Base-by-base conservation (phyloP, 2,888 invertebrate genomes). In the Biston betularia region DNA sequence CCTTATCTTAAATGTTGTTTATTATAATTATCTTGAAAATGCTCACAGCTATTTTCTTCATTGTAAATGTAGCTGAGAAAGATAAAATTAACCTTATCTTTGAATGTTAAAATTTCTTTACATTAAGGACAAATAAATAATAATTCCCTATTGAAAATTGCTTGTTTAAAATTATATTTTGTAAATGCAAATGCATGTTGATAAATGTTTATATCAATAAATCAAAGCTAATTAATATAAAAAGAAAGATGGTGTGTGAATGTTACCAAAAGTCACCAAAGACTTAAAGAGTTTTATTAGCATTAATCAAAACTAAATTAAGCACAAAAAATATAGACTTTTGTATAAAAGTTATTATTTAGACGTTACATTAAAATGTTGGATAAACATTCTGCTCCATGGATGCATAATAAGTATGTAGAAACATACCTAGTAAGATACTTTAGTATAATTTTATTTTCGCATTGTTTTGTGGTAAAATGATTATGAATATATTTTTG, bases 401-500 rank as follows among this genome's bases (percentile, higher is more conserved):
- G 38, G 9, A 33, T 42, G 54, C 54, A 54, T 33, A 42, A 54
- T 54, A 53, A 53, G 38, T 38, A 53, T 12, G 33, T 24, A 33
- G 15, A 24, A 12, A 35, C 15, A 56, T 58, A 58, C 34, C 8
- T 44, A 52, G n/a, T 42, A 50, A 50, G 52, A 61, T 61, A 61
- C 61, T 10, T 61, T 12, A 35, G 61, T 66, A 65, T 65, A 40
- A 64, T 64, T 72, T 67, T 74, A 46, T 55, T 58, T 64, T 57
- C 58, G 55, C 49, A 35, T 54, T 58, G 59, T 61, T 54, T 56
- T 55, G 35, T 59, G n/a, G 59, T 46, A 34, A 24, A 49, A 61
- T 61, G 40, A 54, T 49, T 55, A 58, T 79, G 76, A 78, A 78
- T 74, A 79, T 67, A 68, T 63, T 75, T 80, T 81, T 79, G 70